Evolutionary conservation across 2,888 invertebrate species (phyloP).

Genomic region (Deilephila porcellus): DNA sequence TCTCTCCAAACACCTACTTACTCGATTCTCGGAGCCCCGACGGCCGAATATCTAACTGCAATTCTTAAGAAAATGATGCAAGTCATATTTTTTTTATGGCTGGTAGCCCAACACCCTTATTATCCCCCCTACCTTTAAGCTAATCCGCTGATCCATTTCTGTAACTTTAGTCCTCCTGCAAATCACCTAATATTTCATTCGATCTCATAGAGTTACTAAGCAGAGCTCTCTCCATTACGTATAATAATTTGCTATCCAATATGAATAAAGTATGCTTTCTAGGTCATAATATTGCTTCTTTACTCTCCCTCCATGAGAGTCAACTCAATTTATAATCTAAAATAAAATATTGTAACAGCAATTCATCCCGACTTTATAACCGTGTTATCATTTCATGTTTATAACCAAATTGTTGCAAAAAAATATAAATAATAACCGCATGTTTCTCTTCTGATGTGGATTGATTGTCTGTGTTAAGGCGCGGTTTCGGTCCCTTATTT

Average conservation of each 20-base stretch:
- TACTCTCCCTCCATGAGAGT: not conserved
- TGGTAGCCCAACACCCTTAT: no score
- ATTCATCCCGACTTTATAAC: slow-evolving; percentile 9
- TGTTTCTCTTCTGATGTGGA: slow-evolving; percentile 56
- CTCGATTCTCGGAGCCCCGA: no score
- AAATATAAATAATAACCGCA: slow-evolving; percentile 54
- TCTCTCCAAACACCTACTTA: no score
- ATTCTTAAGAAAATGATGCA: no score
- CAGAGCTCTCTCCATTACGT: no score
- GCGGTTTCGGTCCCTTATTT: not conserved
- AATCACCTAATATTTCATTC: no score
- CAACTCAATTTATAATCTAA: slow-evolving; percentile 2
- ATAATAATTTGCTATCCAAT: not conserved
- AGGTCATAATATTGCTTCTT: not conserved
- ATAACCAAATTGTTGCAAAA: slow-evolving; percentile 25
- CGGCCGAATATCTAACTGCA: no score
- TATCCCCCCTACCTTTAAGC: no score
- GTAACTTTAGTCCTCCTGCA: not conserved
- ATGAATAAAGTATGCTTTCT: not conserved
- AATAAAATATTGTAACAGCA: slow-evolving; percentile 11
- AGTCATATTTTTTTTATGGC: no score
- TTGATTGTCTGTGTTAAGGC: slow-evolving; percentile 57
- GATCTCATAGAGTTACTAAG: no score
- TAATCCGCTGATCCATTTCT: not conserved
- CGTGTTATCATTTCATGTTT: slow-evolving; percentile 5